A percentile compares a stretch with the other conserved stretches of the same genome.
Conservation (phyloP, 1,140 invertebrate genomes). For the Saxidomus purpurata region DNA sequence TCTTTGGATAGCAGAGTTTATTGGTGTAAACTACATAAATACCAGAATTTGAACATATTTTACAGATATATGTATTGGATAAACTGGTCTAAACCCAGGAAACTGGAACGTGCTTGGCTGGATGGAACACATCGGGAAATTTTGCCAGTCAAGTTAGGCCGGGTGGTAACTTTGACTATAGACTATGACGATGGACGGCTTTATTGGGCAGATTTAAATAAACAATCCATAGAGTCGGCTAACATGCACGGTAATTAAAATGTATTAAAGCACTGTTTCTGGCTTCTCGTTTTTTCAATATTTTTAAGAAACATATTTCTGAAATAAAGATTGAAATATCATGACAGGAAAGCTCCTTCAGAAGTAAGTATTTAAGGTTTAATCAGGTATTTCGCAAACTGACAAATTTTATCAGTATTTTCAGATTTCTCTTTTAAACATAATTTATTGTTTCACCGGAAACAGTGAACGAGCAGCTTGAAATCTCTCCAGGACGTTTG, state of each 20-base stretch:
- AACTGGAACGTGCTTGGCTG: slow-evolving; percentile 98
- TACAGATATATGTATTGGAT: slow-evolving; percentile 95
- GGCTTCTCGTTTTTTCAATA: neutral
- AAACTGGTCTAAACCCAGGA: slow-evolving; percentile 97
- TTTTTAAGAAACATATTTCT: neutral
- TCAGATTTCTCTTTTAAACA: too few relatives aligned
- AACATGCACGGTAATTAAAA: slow-evolving; percentile 89
- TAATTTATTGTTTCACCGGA: too few relatives aligned
- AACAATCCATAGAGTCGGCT: slow-evolving; percentile 88
- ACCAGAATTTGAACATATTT: too few relatives aligned
- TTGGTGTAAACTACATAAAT: too few relatives aligned
- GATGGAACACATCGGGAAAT: slow-evolving; percentile 92
- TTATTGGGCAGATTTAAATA: slow-evolving; percentile 90
- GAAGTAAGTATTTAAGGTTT: neutral
- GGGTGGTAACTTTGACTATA: slow-evolving; percentile 90
- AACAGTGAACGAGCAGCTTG: too few relatives aligned
- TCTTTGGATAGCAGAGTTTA: too few relatives aligned
- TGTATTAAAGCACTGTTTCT: neutral
- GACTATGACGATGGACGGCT: slow-evolving; percentile 94
- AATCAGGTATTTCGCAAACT: too few relatives aligned
- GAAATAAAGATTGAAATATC: neutral
- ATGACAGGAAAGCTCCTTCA: neutral
- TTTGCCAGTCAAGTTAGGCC: slow-evolving; percentile 88
- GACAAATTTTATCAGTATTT: too few relatives aligned
- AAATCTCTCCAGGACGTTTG: too few relatives aligned